A percentile compares a stretch with the other conserved stretches of the same genome.
phyloP scores from a whole-genome alignment of 1,140 invertebrate genomes.

The Leptopilina clavipes region DNA sequence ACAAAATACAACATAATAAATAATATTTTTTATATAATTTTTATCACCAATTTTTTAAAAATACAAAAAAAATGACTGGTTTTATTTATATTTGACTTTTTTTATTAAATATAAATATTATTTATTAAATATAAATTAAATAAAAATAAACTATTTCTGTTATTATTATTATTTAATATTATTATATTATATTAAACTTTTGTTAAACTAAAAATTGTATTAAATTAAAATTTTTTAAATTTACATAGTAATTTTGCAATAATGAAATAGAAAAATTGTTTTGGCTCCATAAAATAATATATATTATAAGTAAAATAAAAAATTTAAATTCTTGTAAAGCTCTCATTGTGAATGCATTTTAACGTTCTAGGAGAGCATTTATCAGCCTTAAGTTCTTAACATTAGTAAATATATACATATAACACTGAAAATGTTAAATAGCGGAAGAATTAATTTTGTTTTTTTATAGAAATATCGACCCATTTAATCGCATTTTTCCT shows the following conservation, averaged over 20 bases:
- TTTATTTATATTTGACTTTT: too few species aligned
- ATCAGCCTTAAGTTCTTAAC: constrained; percentile 60
- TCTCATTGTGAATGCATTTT: constrained; percentile 49
- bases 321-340: constrained; percentile 57
- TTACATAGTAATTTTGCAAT: constrained; percentile 35
- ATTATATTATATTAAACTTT: too few species aligned
- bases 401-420: constrained; percentile 43
- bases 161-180: too few species aligned
- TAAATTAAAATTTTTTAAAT: too few species aligned
- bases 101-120: too few species aligned
- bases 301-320: constrained; percentile 54
- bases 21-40: too few species aligned
- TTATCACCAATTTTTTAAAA: too few species aligned
- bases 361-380: constrained; percentile 36
- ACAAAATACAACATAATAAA: too few species aligned
- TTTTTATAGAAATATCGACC: constrained; percentile 33
- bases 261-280: constrained; percentile 24
- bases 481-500: constrained; percentile 38
- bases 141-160: too few species aligned
- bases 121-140: too few species aligned
- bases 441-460: constrained; percentile 54
- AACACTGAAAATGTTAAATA: constrained; percentile 58
- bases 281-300: background rate
- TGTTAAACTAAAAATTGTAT: too few species aligned
- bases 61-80: too few species aligned